A percentile compares a stretch with the other conserved stretches of the same genome.
These are phyloP conservation scores for Frankliniella intonsa DNA, from an alignment of 2,888 invertebrate species.

Conservation along the genomic window DNA sequence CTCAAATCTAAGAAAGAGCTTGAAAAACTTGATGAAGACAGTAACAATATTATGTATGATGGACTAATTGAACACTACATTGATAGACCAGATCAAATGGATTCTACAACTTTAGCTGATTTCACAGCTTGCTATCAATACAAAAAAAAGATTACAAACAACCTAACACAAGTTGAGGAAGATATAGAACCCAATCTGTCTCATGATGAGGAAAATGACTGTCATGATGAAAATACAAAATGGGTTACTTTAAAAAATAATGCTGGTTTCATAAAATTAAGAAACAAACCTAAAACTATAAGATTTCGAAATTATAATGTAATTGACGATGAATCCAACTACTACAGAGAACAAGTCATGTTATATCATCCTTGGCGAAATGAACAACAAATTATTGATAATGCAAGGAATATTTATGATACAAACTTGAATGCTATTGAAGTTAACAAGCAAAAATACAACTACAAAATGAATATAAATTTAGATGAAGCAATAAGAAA, in stretches of 20 bases:
- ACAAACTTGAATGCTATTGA: not conserved
- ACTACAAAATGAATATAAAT: not conserved
- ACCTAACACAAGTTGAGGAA: not conserved
- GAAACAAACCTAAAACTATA: slow-evolving; percentile 32
- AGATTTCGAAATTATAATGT: slow-evolving; percentile 34
- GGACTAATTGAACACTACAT: slow-evolving; percentile 40
- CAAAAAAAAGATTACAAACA: not conserved
- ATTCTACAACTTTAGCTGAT: slow-evolving; percentile 39
- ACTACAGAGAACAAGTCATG: slow-evolving; percentile 38
- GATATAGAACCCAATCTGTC: not conserved
- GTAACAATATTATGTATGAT: slow-evolving; percentile 27
- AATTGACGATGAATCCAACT: slow-evolving; percentile 35
- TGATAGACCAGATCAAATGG: slow-evolving; percentile 38
- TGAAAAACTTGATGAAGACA: not conserved
- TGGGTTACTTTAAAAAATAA: not conserved
- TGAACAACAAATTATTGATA: slow-evolving; percentile 36
- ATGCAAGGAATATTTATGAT: slow-evolving; percentile 33
- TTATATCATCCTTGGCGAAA: slow-evolving; percentile 39
- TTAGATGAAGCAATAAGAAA: not conserved
- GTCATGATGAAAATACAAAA: not conserved
- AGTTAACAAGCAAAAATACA: not conserved
- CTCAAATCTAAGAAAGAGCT: not conserved
- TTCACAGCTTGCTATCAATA: slow-evolving; percentile 38
- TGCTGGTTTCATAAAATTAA: slow-evolving; percentile 24
- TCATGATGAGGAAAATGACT: slow-evolving; percentile 7